Percentiles rank a stretch among this genome's conserved stretches.
phyloP scores from a whole-genome alignment of 1,140 invertebrate species.

The Aphaenogaster rudis region DNA sequence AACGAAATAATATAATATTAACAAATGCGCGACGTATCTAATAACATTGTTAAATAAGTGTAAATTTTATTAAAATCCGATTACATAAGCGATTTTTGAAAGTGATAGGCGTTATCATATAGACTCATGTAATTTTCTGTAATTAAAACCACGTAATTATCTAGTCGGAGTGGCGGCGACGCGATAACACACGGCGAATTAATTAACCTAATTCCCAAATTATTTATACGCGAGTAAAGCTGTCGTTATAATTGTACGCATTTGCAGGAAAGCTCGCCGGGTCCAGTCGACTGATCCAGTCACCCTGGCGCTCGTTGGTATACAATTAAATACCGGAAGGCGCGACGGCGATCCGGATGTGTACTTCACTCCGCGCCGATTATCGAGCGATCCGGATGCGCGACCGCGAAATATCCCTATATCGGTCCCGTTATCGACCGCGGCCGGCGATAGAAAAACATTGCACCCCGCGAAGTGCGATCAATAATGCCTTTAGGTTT shows the following conservation, averaged over 20 bases:
- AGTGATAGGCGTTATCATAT: not conserved
- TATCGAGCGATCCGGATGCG: constrained; percentile 6
- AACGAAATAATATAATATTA: not conserved
- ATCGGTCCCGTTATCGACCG: constrained; percentile 53
- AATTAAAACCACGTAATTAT: constrained; percentile 44
- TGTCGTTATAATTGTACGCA: not conserved
- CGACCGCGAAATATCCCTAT: constrained; percentile 19
- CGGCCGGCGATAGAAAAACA: constrained; percentile 24
- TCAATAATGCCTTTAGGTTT: constrained; percentile 73
- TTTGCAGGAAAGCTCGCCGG: not conserved
- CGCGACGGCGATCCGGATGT: not conserved
- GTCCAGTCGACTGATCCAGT: not conserved
- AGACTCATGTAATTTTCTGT: not conserved
- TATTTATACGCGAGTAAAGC: constrained; percentile 34
- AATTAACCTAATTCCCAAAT: constrained; percentile 60
- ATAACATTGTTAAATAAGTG: not conserved
- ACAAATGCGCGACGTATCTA: not conserved
- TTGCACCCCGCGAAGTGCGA: constrained; percentile 33
- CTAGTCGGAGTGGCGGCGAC: not conserved
- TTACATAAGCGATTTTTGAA: not conserved
- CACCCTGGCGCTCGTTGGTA: not conserved
- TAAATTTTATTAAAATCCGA: not conserved
- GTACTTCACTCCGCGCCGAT: constrained; percentile 9
- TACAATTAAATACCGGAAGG: constrained; percentile 42
- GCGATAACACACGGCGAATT: constrained; percentile 44